Evolutionary conservation across 2,797 vertebrate genomes (phyloP).

Genomic region (Gymnothorax javanicus): DNA sequence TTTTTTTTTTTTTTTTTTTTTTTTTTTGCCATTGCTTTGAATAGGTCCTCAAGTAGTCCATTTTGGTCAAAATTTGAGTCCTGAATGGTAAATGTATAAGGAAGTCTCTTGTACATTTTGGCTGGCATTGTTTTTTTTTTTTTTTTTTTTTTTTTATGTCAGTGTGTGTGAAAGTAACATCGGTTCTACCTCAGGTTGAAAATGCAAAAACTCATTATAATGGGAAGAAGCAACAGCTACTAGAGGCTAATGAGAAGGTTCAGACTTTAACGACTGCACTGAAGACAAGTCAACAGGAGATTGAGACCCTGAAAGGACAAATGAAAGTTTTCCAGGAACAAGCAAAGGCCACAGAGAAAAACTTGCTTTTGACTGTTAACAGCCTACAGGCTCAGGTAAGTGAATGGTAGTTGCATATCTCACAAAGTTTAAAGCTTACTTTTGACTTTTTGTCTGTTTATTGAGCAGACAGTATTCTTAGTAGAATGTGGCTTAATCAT

Average conservation of each 20-base stretch:
- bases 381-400: conserved; percentile 85
- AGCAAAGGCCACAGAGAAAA: conserved; percentile 64
- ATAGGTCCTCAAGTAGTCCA: not conserved
- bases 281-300: conserved; percentile 70
- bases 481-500: not conserved
- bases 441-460: conserved; percentile 24
- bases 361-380: conserved; percentile 69
- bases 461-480: not conserved
- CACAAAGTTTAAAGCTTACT: not conserved
- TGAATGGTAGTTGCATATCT: conserved; percentile 1
- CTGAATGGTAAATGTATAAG: not conserved
- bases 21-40: not conserved
- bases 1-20: no score
- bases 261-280: conserved; percentile 65
- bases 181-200: conserved; percentile 78
- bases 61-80: not conserved
- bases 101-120: not conserved
- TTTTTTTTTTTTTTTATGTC: not conserved
- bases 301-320: conserved; percentile 65
- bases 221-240: conserved; percentile 85
- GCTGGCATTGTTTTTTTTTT: not conserved
- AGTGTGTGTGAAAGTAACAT: not conserved
- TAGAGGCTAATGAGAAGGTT: conserved; percentile 77
- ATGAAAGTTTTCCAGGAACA: conserved; percentile 74
- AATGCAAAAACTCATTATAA: conserved; percentile 84